Evolutionary conservation across 2,113 vertebrate genomes (phyloP).

Genomic region (Petaurus breviceps): DNA sequence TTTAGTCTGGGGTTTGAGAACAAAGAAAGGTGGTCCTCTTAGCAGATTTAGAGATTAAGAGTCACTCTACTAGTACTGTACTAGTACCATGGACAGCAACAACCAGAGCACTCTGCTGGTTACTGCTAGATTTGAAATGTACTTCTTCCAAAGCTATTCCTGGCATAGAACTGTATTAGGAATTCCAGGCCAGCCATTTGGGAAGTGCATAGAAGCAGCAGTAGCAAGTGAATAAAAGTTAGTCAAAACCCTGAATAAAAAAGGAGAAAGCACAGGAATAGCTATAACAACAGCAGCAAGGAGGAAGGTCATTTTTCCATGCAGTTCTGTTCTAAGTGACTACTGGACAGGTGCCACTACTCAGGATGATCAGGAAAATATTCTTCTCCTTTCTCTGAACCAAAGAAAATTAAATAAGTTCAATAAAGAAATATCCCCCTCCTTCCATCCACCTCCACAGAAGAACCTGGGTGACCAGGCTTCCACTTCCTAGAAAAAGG

Average conservation of each 20-base stretch:
- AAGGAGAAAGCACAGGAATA: not conserved
- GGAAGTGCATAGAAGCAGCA: not conserved
- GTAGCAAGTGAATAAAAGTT: constrained; percentile 17
- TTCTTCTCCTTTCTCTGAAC: not conserved
- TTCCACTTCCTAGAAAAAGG: not conserved
- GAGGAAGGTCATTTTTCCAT: not conserved
- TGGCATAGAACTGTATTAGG: not conserved
- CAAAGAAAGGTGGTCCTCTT: not conserved
- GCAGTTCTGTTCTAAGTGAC: not conserved
- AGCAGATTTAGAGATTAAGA: not conserved
- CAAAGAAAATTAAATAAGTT: not conserved
- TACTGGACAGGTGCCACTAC: not conserved
- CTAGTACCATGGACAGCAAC: not conserved
- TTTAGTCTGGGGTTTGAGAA: not conserved
- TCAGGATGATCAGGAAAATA: not conserved
- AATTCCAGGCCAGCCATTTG: not conserved
- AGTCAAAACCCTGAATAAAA: not conserved
- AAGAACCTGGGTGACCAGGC: not conserved
- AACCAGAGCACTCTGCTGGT: not conserved
- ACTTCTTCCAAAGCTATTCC: not conserved
- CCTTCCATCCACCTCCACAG: not conserved
- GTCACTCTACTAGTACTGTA: not conserved
- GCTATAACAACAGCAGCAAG: not conserved
- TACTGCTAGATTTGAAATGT: not conserved
- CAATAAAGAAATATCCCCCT: not conserved